Evolutionary conservation across 2,888 invertebrate species (phyloP), one percentile per base, ranked within the genome.

Genomic region (Hemaris fuciformis): DNA sequence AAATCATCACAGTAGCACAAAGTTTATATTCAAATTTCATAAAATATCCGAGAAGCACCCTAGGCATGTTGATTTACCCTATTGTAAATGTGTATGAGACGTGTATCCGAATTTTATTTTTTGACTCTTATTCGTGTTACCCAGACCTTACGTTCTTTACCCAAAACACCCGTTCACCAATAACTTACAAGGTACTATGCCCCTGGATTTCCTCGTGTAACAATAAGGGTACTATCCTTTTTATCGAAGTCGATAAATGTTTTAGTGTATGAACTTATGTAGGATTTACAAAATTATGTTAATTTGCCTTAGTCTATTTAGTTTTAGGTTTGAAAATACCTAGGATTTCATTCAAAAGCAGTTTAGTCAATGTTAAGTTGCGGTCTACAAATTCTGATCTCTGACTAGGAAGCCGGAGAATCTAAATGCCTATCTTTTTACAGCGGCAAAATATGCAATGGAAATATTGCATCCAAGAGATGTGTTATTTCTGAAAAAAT

Each of bases 31-130:
- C 1, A 34, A 4, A n/a, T 3, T 38, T 0, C n/a, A 20, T 41
- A 62, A 20, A 31, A 38, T 64, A 69, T 80, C 76, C 80, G 76
- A 75, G 75, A 71, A 75, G 71, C 76, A 77, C 71, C 61, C 62
- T 59, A 66, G 65, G 60, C 53, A 65, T 57, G 62, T 56, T 63
- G 64, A 67, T 68, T 70, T 31, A 53, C 48, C 48, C 15, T 8
- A 2, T 10, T 31, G 31, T 53, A 53, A 53, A 31, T 53, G 53
- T 53, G 53, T 10, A 31, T 53, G 53, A 31, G 27, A 3, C 18
- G 31, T 53, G 18, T 53, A 53, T 18, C 27, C 15, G 18, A 5
- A 46, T 23, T n/a, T 3, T 4, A 22, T 23, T 53, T 27, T 15
- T 27, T 53, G 18, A 46, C 4, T 45, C n/a, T 23, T 27, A 27